Evolutionary conservation across 1,140 invertebrate species (phyloP).

Genomic region (Cepaea nemoralis): DNA sequence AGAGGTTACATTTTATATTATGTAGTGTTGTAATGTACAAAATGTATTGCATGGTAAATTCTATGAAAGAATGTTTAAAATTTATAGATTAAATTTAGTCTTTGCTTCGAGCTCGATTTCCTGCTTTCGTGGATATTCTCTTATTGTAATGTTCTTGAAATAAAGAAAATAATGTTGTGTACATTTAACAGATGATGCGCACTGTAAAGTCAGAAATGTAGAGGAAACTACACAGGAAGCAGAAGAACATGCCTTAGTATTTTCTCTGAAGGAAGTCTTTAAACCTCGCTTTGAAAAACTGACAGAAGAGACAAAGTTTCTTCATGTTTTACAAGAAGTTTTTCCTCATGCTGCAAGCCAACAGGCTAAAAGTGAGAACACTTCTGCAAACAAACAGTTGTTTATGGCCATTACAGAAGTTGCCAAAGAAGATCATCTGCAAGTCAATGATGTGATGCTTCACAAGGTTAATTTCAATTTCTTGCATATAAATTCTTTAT

Average conservation of each 20-base stretch:
- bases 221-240: conserved; percentile 24
- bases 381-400: conserved; percentile 51
- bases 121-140: too few relatives aligned
- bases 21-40: too few relatives aligned
- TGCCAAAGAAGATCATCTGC: conserved; percentile 62
- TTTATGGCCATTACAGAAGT: conserved; percentile 62
- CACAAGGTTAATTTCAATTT: conserved; percentile 56
- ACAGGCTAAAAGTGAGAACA: conserved; percentile 40
- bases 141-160: too few relatives aligned
- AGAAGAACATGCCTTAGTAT: conserved; percentile 65
- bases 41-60: too few relatives aligned
- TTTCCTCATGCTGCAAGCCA: conserved; percentile 58
- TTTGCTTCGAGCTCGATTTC: too few relatives aligned
- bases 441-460: conserved; percentile 53
- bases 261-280: conserved; percentile 56
- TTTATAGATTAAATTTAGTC: too few relatives aligned
- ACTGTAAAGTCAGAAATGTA: conserved; percentile 35
- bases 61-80: too few relatives aligned
- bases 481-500: neutral
- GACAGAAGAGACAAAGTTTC: conserved; percentile 53
- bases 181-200: conserved; percentile 1
- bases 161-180: neutral
- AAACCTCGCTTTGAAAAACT: conserved; percentile 49
- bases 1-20: too few relatives aligned
- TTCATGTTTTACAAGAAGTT: conserved; percentile 57